Conservation (phyloP, 1,140 invertebrate genomes). For the Halictus rubicundus region DNA sequence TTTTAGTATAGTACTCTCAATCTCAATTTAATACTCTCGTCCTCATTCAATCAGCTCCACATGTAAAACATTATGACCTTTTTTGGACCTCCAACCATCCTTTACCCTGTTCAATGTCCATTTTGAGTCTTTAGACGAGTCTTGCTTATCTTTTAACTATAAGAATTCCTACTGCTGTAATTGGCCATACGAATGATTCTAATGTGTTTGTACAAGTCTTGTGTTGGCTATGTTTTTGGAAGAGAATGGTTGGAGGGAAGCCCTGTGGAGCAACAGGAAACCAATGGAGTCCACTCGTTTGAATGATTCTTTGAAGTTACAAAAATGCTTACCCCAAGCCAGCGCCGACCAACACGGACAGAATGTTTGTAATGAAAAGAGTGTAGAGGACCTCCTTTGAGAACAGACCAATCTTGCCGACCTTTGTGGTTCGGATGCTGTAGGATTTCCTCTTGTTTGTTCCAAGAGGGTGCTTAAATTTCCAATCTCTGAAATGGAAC, state of each 20-base stretch:
- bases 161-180: too few species aligned
- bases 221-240: too few species aligned
- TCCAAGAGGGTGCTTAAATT: constrained; percentile 87
- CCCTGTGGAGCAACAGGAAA: too few species aligned
- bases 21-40: not conserved
- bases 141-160: too few species aligned
- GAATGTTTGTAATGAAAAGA: constrained; percentile 92
- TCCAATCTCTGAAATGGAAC: constrained; percentile 86
- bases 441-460: constrained; percentile 82
- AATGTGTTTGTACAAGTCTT: too few species aligned
- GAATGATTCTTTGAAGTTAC: not conserved
- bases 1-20: not conserved
- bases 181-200: too few species aligned
- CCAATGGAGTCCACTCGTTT: not conserved
- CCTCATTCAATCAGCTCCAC: too few species aligned
- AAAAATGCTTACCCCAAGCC: constrained; percentile 90
- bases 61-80: too few species aligned
- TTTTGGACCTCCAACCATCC: too few species aligned
- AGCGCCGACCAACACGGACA: constrained; percentile 93
- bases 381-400: constrained; percentile 95
- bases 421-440: constrained; percentile 90
- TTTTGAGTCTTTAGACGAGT: too few species aligned
- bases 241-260: too few species aligned
- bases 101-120: too few species aligned
- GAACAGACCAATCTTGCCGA: constrained; percentile 90